phyloP scores from a whole-genome alignment of 2,888 invertebrate genomes.

The Diadromus collaris region DNA sequence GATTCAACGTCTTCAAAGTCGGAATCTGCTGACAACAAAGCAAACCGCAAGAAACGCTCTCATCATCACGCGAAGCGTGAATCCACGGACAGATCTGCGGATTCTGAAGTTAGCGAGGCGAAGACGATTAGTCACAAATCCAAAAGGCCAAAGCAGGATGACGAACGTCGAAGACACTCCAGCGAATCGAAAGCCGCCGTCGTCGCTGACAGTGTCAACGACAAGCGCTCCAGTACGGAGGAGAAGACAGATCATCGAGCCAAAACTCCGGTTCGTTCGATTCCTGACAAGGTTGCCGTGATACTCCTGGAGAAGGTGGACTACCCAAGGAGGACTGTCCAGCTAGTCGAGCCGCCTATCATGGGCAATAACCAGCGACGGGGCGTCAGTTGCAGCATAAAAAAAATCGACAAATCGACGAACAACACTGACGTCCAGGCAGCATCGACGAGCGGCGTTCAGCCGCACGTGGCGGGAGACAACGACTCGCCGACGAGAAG shows the following conservation, averaged over 20 bases:
- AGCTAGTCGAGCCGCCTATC: constrained; percentile 68
- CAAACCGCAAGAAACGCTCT: background rate
- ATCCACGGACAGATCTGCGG: background rate
- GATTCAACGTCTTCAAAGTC: background rate
- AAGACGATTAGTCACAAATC: constrained; percentile 4
- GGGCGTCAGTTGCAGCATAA: constrained; percentile 52
- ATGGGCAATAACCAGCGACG: constrained; percentile 57
- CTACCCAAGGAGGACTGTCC: constrained; percentile 58
- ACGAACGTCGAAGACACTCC: background rate
- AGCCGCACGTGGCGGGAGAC: background rate
- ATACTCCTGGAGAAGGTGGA: constrained; percentile 34
- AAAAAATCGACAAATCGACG: constrained; percentile 33
- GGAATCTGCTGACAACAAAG: background rate
- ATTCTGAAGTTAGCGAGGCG: background rate
- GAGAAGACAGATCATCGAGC: background rate
- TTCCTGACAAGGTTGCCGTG: constrained; percentile 3
- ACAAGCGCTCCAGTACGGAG: constrained; percentile 6
- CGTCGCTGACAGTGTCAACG: background rate
- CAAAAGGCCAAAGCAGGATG: constrained; percentile 1
- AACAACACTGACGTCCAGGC: background rate
- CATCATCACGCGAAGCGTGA: constrained; percentile 12
- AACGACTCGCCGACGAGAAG: background rate
- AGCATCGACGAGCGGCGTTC: constrained; percentile 19
- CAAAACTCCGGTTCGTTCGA: background rate
- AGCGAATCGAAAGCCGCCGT: background rate